Evolutionary conservation across 2,113 vertebrate genomes (phyloP), one percentile per base, ranked within the genome.

Genomic region (Platichthys flesus): DNA sequence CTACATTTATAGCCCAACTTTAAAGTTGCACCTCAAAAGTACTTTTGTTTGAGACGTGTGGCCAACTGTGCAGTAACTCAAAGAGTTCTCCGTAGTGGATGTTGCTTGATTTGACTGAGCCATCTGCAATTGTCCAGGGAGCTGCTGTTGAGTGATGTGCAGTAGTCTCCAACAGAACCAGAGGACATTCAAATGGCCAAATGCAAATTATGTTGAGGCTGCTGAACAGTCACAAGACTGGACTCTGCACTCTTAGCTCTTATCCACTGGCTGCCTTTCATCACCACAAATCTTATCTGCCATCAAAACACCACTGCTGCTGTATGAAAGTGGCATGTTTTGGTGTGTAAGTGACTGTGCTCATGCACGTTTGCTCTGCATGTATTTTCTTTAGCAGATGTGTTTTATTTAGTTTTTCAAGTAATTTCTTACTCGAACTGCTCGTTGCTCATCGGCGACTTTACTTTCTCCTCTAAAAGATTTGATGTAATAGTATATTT

Each of bases 171-270:
- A 72, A 89, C 80, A 75, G 65, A 82, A 85, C 66, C 84, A 80
- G 74, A 79, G 79, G 87, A 90, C 87, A 88, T 91, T 90, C 77
- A 89, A 91, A 92, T 87, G 75, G 60, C 71, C 35, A 66, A 74
- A 91, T 91, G 90, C 88, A 90, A 93, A 93, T 90, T 70, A 71
- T 79, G 84, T 57, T 9, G 37, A 69, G 78, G 76, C 78, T 74
- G 79, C 85, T 67, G 78, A 84, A 37, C 67, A 85, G 85, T 91
- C 89, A 90, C 89, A 91, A 89, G 86, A 75, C 80, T 78, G 92
- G 85, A 92, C 89, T 92, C 85, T 90, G 88, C 70, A 78, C 84
- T 78, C 59, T 66, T 40, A 65, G 57, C 83, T 62, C 79, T 28
- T 66, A 78, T 88, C 77, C 75, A 68, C 68, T 49, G 62, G 74